phyloP scores from a whole-genome alignment of 1,140 invertebrate genomes.

The Caenorhabditis brenneri region DNA sequence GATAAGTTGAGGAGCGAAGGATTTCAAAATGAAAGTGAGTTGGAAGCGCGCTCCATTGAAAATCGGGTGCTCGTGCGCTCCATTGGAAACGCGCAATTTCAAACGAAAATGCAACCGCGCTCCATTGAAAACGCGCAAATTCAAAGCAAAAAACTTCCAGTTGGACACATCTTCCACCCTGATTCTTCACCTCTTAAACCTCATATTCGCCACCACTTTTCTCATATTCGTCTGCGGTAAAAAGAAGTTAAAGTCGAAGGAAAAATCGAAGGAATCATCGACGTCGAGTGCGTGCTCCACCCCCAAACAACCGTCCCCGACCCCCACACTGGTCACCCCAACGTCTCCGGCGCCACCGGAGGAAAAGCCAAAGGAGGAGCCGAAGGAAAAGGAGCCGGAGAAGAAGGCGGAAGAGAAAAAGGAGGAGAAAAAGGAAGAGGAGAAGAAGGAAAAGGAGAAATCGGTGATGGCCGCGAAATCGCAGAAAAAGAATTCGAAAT shows the following conservation, averaged over 20 bases:
- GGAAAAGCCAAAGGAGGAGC: not conserved
- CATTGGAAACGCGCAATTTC: no score
- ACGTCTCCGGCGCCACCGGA: not conserved
- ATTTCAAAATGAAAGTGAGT: no score
- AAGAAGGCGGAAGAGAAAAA: not conserved
- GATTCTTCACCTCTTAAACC: not conserved
- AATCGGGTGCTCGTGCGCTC: no score
- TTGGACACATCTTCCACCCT: not conserved
- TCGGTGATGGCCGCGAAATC: not conserved
- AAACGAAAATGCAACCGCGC: no score
- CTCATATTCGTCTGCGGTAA: not conserved
- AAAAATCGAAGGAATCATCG: not conserved
- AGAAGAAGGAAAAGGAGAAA: not conserved
- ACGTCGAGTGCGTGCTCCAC: not conserved
- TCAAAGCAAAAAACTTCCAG: not conserved
- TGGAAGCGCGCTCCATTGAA: no score
- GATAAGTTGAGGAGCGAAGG: no score
- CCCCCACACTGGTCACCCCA: not conserved
- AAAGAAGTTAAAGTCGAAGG: not conserved
- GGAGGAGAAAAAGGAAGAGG: not conserved
- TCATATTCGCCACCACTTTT: not conserved
- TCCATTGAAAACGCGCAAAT: no score
- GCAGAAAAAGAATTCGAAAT: no score
- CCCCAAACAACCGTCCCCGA: not conserved
- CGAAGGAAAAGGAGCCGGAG: no score